Evolutionary conservation across 2,797 vertebrate species (phyloP).

Genomic region (Lepilemur septentrionalis): DNA sequence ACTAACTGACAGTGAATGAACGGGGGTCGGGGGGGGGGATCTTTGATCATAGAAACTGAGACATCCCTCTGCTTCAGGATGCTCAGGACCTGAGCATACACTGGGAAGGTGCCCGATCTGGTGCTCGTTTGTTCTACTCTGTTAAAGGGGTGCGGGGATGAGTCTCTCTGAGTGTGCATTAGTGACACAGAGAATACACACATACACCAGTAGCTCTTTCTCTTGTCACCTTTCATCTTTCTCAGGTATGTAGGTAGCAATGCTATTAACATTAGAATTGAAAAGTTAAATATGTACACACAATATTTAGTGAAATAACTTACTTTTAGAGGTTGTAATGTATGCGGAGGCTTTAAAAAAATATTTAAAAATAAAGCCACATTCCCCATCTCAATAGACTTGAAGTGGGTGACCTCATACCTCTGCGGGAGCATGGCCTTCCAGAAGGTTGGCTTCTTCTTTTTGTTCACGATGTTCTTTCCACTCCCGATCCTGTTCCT

Average conservation of each 20-base stretch:
- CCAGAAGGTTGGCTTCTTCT: slow-evolving; percentile 81
- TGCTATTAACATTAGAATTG: background rate
- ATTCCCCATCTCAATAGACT: fast-evolving
- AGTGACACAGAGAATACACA: fast-evolving
- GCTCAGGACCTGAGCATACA: background rate
- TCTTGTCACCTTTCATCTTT: background rate
- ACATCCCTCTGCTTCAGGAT: background rate
- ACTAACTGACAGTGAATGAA: background rate
- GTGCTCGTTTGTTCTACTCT: background rate
- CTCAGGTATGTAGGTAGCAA: background rate
- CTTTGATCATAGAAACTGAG: background rate
- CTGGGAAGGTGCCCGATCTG: background rate
- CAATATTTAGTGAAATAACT: background rate
- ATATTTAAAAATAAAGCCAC: background rate
- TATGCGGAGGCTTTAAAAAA: background rate
- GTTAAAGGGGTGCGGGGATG: background rate
- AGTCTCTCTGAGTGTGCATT: background rate
- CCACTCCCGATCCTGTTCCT: slow-evolving; percentile 86
- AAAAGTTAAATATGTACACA: background rate
- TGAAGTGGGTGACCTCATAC: slow-evolving; percentile 13
- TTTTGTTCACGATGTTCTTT: slow-evolving; percentile 79
- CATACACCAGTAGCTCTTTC: fast-evolving
- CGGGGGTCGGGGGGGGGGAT: too few species aligned
- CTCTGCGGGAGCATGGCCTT: slow-evolving; percentile 70
- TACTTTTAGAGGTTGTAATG: background rate